Evolutionary conservation across 1,140 invertebrate genomes (phyloP), one percentile per base, ranked within the genome.

Genomic region (Campodea augens): DNA sequence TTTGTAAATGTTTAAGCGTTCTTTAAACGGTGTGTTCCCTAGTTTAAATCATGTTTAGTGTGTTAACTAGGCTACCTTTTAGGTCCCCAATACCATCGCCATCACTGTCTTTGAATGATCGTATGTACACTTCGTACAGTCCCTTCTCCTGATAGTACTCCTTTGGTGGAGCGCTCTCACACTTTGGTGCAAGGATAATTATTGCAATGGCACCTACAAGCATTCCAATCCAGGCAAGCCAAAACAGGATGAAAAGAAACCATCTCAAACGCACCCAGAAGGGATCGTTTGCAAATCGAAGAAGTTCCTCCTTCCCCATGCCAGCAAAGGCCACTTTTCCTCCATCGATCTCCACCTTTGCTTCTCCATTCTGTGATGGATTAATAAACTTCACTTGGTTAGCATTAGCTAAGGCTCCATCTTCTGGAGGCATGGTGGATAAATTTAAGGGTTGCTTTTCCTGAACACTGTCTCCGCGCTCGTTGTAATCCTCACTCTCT

Each of bases 211-310:
- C 83, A 21, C 81, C 82, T 25, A 73, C 73, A 27, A 92, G 61
- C 86, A 91, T 92, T 25, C 69, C 74, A 41, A 77, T 56, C 88
- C 88, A 93, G 25, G 83, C 55, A 13, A 78, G 49, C 88, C 88
- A 92, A 59, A 92, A 93, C 5, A 74, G 52, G 22, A 84, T 65
- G 57, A 92, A 92, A 42, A 91, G 71, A 49, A 76, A 67, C 82
- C 81, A 87, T 53, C 88, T 71, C 38, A 89, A 61, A 40, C 75
- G 73, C 23, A 89, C 71, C 87, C 88, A 93, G 57, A 89, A 90
- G 24, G 87, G 87, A 64, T 91, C 85, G 55, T 87, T 87, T 0
- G 83, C 84, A 55, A 77, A 86, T 61, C 87, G 87, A 79, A 91
- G 78, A 38, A 93, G 61, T 57, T 92, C 88, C 55, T 90, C 85